Base-by-base conservation (phyloP, 2,113 vertebrate species). In the Urocitellus parryii region DNA sequence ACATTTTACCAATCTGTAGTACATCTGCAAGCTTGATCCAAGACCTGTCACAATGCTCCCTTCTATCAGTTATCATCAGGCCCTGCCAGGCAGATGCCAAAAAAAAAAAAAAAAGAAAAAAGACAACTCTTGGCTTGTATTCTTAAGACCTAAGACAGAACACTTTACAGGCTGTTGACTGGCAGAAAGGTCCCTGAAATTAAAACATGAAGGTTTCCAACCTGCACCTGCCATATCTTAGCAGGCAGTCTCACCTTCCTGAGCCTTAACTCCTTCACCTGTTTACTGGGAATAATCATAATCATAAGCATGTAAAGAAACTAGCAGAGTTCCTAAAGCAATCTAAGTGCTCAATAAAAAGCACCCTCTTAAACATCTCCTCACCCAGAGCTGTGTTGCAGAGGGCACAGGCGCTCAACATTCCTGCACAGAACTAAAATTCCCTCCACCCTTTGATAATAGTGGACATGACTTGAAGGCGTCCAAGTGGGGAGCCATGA, bases 401-500 rank as follows among this genome's bases (percentile, higher is more conserved):
- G 42, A 56, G 39, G 18, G 7, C 17, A 27, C 39, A 37, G 18
- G 61, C 45, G 48, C 27, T 27, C 85, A 73, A 25, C 0, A 12
- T 45, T 45, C 27, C 42, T 9, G 8, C 3, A 22, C 1, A 4
- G 61, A 67, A 88, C 45, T 39, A 29, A 84, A 91, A 81, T n/a
- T 53, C 12, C 13, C 2, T 0, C 17, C 39, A n/a, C 18, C 27
- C 27, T n/a, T 24, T 20, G 20, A 27, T 24, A 56, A 0, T 0
- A 4, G n/a, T 17, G 53, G 80, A 34, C 27, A 8, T 17, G 6
- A 27, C 29, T 67, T 9, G 12, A 73, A 77, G 53, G 27, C 5
- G 32, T 2, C 27, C 61, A 37, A 37, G n/a, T 29, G 18, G 51
- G 73, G 48, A 51, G 53, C 73, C 17, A 22, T 0, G 14, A 58